A percentile compares a stretch with the other conserved stretches of the same genome.
These are phyloP conservation scores for Aphyosemion australe DNA, from an alignment of 2,113 vertebrate genomes.

Conservation along the genomic window DNA sequence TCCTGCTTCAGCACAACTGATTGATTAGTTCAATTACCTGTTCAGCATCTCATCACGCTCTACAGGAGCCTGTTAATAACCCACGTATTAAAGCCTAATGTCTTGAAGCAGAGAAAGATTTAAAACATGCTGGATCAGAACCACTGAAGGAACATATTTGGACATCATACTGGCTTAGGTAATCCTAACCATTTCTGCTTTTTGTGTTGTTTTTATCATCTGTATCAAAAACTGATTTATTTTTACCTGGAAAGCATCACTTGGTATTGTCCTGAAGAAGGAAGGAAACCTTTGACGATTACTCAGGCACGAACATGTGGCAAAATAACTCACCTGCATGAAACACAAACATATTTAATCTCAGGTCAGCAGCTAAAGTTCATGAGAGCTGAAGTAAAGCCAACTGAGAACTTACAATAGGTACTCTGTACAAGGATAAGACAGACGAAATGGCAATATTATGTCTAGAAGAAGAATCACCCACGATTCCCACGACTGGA, in stretches of 20 bases:
- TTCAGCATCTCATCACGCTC: too few relatives aligned
- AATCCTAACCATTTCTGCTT: too few relatives aligned
- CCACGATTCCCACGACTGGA: conserved; percentile 69
- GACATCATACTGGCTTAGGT: too few relatives aligned
- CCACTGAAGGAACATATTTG: too few relatives aligned
- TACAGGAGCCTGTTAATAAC: too few relatives aligned
- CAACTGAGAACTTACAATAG: conserved; percentile 55
- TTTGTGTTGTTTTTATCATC: too few relatives aligned
- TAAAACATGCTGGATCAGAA: too few relatives aligned
- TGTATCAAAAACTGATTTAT: neutral
- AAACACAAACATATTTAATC: neutral
- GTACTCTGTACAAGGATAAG: conserved; percentile 64
- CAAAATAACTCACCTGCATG: conserved; percentile 32
- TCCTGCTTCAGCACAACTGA: too few relatives aligned
- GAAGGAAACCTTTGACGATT: conserved; percentile 41
- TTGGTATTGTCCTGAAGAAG: conserved; percentile 36
- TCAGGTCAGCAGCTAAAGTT: too few relatives aligned
- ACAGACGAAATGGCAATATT: conserved; percentile 70
- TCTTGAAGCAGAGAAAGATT: too few relatives aligned
- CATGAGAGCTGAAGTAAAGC: neutral
- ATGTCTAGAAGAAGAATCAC: conserved; percentile 64
- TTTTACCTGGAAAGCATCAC: conserved; percentile 33
- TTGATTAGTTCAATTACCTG: too few relatives aligned
- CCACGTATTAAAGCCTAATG: too few relatives aligned
- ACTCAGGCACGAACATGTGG: conserved; percentile 43